Conservation (phyloP, 2,888 invertebrate genomes). For the Poecilobothrus nobilitatus region DNA sequence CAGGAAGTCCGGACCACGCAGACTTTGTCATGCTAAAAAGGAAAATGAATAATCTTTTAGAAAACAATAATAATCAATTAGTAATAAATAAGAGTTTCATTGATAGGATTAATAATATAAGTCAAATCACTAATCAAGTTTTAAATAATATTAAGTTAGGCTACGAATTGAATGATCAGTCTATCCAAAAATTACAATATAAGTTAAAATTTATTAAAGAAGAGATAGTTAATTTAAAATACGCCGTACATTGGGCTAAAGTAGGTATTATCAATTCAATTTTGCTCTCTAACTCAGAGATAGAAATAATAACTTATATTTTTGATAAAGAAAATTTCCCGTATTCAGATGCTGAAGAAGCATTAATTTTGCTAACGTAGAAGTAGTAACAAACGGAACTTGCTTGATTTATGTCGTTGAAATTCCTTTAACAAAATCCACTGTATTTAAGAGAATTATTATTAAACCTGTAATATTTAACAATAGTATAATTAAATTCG, state of each 20-base stretch:
- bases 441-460: too few species aligned
- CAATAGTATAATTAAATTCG: too few species aligned
- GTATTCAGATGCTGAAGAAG: constrained; percentile 16
- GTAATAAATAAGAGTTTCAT: neutral
- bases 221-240: constrained; percentile 11
- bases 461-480: too few species aligned
- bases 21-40: neutral
- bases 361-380: constrained; percentile 16
- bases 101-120: neutral
- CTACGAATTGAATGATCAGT: neutral
- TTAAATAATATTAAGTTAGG: too few species aligned
- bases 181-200: neutral
- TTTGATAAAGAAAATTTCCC: constrained; percentile 16
- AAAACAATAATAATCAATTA: neutral
- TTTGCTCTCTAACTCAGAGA: constrained; percentile 16
- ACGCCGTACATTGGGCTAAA: constrained; percentile 16
- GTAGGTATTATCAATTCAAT: constrained; percentile 15
- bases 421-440: constrained; percentile 12
- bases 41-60: neutral
- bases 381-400: constrained; percentile 14
- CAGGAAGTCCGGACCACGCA: neutral
- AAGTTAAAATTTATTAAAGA: constrained; percentile 8
- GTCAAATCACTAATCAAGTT: too few species aligned
- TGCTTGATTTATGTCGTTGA: constrained; percentile 15
- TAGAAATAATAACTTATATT: constrained; percentile 14